Conservation (phyloP, 2,797 vertebrate species). For the Petrocephalus schoutedeni region DNA sequence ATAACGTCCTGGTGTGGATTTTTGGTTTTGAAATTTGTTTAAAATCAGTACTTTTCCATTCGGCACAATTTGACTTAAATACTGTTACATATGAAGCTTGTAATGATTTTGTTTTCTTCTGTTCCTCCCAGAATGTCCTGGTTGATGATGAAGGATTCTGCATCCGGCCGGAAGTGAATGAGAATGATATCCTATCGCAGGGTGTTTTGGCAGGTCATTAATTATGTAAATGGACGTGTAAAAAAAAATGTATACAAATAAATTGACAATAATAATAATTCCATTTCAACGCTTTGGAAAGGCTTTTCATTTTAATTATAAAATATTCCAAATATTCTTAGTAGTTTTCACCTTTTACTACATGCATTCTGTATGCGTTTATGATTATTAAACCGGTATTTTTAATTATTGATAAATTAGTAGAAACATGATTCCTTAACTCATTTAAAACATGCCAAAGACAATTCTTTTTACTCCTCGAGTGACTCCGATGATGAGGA, state of each 20-base stretch:
- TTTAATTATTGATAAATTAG: not conserved
- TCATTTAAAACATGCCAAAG: conserved; percentile 84
- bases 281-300: not conserved
- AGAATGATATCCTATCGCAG: conserved; percentile 84
- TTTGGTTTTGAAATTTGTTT: not conserved
- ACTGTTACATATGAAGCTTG: not conserved
- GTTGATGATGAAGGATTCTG: conserved; percentile 95
- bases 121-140: conserved; percentile 74
- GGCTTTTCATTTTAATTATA: not conserved
- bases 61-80: too few relatives aligned
- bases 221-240: not conserved
- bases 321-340: not conserved
- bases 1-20: not conserved
- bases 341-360: not conserved
- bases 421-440: conserved; percentile 53
- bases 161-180: conserved; percentile 84
- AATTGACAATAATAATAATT: not conserved
- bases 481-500: conserved; percentile 94
- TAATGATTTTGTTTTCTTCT: not conserved
- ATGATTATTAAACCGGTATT: not conserved
- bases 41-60: not conserved
- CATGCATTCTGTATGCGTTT: not conserved
- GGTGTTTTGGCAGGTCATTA: conserved; percentile 18
- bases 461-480: conserved; percentile 91
- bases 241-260: not conserved